These are phyloP conservation scores for Synodontis membranacea DNA, from an alignment of 2,113 vertebrate species.

Conservation along the genomic window DNA sequence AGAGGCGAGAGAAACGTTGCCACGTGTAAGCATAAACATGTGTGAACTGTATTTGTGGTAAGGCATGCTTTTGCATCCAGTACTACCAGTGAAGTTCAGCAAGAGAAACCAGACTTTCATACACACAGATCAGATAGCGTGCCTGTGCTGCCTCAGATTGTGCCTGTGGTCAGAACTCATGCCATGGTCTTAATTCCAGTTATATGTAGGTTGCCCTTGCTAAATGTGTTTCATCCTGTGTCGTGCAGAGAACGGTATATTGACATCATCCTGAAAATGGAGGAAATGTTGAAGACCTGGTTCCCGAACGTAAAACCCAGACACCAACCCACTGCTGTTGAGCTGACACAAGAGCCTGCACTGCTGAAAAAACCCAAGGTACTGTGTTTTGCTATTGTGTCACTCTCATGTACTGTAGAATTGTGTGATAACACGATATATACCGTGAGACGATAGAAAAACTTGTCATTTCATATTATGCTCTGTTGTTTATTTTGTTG, in stretches of 20 bases:
- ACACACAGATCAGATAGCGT: background rate
- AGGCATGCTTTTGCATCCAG: constrained; percentile 24
- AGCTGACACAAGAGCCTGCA: constrained; percentile 58
- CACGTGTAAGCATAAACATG: constrained; percentile 69
- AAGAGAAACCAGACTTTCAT: background rate
- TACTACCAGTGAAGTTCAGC: constrained; percentile 21
- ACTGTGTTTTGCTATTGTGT: constrained; percentile 21
- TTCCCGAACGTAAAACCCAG: constrained; percentile 73
- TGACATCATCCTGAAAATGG: constrained; percentile 78
- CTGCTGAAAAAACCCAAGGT: constrained; percentile 69
- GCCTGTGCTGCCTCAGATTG: background rate
- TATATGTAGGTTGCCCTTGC: constrained; percentile 31
- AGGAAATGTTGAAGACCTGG: constrained; percentile 80
- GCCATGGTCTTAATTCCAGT: constrained; percentile 6
- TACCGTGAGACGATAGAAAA: no score
- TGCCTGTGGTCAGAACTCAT: background rate
- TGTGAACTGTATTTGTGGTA: constrained; percentile 41
- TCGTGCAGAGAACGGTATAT: constrained; percentile 72
- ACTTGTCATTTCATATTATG: no score
- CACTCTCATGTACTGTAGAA: no score
- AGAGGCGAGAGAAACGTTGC: constrained; percentile 60
- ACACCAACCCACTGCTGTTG: constrained; percentile 55
- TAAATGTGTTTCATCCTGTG: constrained; percentile 6
- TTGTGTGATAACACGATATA: no score
- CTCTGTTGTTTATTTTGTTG: no score